phyloP scores from a whole-genome alignment of 2,113 vertebrate genomes.

The Corythaeola cristata region DNA sequence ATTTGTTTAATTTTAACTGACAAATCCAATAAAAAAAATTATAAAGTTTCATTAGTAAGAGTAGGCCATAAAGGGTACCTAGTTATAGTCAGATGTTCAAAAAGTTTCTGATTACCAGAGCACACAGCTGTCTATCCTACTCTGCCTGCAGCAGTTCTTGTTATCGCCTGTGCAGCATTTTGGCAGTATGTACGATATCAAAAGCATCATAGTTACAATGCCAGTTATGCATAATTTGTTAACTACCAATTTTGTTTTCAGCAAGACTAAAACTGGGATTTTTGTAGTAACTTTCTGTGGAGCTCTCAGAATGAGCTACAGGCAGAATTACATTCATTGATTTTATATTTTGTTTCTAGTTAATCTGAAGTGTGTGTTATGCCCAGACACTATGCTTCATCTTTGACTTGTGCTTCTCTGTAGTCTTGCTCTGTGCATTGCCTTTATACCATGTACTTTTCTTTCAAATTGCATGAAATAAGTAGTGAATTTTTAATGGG shows the following conservation, averaged over 20 bases:
- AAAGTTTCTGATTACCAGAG: background rate
- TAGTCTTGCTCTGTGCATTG: background rate
- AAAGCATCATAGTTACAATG: background rate
- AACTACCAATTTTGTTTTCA: background rate
- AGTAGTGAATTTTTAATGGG: background rate
- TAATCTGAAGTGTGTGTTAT: background rate
- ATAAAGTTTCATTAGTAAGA: constrained; percentile 40
- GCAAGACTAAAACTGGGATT: background rate
- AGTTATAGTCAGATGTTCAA: background rate
- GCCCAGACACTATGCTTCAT: background rate
- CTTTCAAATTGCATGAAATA: background rate
- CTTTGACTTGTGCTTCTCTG: background rate
- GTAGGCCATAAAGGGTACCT: background rate
- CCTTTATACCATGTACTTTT: background rate
- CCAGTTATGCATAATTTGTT: background rate
- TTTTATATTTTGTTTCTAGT: background rate
- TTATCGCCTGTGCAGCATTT: background rate
- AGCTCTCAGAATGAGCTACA: background rate
- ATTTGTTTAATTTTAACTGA: constrained; percentile 39
- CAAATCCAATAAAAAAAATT: constrained; percentile 25
- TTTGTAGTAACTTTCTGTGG: background rate
- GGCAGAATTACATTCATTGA: background rate
- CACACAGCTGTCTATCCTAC: background rate
- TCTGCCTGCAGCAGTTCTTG: background rate
- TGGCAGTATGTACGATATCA: background rate